phyloP scores from a whole-genome alignment of 2,797 vertebrate genomes.

The Champsocephalus gunnari region DNA sequence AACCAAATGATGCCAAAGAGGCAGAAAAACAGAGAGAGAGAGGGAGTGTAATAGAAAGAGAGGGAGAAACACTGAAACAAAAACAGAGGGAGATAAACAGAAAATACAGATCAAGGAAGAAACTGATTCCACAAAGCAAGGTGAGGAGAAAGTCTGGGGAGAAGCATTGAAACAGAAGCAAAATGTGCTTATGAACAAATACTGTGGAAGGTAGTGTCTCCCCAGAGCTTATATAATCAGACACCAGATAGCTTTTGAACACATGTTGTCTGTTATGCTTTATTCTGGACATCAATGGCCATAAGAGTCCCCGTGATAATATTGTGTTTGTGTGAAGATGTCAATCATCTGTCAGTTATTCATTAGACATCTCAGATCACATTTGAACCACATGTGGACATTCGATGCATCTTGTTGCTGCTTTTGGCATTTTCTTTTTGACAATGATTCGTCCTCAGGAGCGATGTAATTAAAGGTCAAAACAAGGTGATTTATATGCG shows the following conservation, averaged over 20 bases:
- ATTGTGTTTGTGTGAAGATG: not conserved
- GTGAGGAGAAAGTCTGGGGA: slow-evolving; percentile 7
- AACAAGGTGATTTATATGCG: slow-evolving; percentile 30
- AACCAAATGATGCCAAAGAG: slow-evolving; percentile 70
- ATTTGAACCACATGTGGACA: slow-evolving; percentile 24
- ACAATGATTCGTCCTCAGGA: slow-evolving; percentile 10
- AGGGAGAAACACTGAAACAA: slow-evolving; percentile 48
- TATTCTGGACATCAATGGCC: slow-evolving; percentile 33
- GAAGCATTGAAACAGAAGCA: slow-evolving; percentile 31
- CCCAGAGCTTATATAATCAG: slow-evolving; percentile 42
- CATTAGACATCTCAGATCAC: slow-evolving; percentile 29
- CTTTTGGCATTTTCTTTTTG: slow-evolving; percentile 23
- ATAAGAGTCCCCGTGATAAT: not conserved
- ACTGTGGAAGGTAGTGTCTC: slow-evolving; percentile 42
- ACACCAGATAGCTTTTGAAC: slow-evolving; percentile 56
- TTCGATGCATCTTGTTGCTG: not conserved
- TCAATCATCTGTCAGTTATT: slow-evolving; percentile 22
- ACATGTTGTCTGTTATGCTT: slow-evolving; percentile 30
- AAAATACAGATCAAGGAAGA: slow-evolving; percentile 26
- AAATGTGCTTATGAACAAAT: slow-evolving; percentile 52
- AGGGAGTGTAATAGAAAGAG: slow-evolving; percentile 41
- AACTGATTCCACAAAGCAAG: slow-evolving; percentile 34
- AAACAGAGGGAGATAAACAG: slow-evolving; percentile 25
- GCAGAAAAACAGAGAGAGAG: slow-evolving; percentile 36
- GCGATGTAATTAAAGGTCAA: slow-evolving; percentile 25